Base-by-base conservation (phyloP, 2,797 vertebrate species). In the Xerus rutilus region DNA sequence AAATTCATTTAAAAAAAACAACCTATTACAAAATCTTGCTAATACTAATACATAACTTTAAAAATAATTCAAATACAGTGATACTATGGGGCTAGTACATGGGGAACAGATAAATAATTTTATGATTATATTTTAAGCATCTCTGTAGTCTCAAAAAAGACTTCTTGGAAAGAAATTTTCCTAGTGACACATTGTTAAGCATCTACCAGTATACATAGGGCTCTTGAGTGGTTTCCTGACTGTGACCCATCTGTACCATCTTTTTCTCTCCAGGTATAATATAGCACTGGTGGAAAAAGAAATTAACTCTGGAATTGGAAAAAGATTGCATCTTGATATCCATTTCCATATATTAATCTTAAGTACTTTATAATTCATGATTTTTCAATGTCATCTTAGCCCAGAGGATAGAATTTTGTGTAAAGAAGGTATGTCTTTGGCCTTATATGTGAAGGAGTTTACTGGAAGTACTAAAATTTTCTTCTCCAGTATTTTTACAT, bases 51-150 rank as follows among this genome's bases (percentile, higher is more conserved):
- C 7, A 72, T 45, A 54, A 74, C 3, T 59, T 91, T 69, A 86
- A 79, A 86, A 94, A 90, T 70, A 94, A 85, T 87, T 91, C 2
- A 84, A 85, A 21, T 54, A 23, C 76, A 70, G 81, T 69, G 32
- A 52, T 62, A 39, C n/a, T 72, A 64, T 72, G 4, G 83, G 21
- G 25, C 5, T 28, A 86, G n/a, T 23, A 32, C 2, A 30, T 59
- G 12, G 14, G 83, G 8, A 93, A 2, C 7, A 81, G 70, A 52
- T 76, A 70, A 49, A 64, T 88, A 4, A 45, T 81, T 74, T 89
- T 47, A 64, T 15, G 15, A 83, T 0, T 79, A 43, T 86, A 69
- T 83, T 89, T 82, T 86, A 79, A 86, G 20, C 79, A 5, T 83
- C 43, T 77, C 25, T 21, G 2, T 85, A 32, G 6, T 69, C 7